Percentiles rank a stretch among this genome's conserved stretches.
Conservation (phyloP, 2,113 vertebrate species). For the Lepus americanus region DNA sequence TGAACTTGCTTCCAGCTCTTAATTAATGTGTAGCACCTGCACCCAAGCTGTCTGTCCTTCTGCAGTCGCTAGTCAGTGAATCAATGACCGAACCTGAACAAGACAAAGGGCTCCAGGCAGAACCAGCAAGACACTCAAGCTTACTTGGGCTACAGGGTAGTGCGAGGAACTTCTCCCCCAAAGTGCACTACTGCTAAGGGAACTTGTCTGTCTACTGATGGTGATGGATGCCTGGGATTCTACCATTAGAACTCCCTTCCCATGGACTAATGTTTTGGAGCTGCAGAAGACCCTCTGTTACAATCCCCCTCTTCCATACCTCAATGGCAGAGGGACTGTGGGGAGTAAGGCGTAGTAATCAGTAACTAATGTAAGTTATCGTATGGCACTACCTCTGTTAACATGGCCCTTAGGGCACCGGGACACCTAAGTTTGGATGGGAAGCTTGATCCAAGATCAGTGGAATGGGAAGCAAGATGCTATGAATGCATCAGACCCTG, state of each 20-base stretch:
- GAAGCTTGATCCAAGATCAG: background rate
- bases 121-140: background rate
- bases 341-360: background rate
- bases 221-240: background rate
- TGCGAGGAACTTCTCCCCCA: background rate
- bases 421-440: background rate
- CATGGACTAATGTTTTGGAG: background rate
- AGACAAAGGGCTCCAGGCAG: background rate
- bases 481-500: background rate
- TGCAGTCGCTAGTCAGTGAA: background rate
- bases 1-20: background rate
- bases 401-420: background rate
- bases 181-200: background rate
- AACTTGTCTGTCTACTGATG: background rate
- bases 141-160: background rate
- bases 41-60: background rate
- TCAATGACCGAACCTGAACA: background rate
- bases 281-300: background rate
- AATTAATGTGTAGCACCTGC: background rate
- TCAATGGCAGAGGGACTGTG: background rate
- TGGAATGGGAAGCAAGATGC: background rate
- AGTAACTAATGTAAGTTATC: background rate
- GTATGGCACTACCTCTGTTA: background rate
- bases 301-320: background rate
- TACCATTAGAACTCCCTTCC: background rate